Conservation (phyloP, 2,888 invertebrate genomes). For the Polydrusus tereticollis region DNA sequence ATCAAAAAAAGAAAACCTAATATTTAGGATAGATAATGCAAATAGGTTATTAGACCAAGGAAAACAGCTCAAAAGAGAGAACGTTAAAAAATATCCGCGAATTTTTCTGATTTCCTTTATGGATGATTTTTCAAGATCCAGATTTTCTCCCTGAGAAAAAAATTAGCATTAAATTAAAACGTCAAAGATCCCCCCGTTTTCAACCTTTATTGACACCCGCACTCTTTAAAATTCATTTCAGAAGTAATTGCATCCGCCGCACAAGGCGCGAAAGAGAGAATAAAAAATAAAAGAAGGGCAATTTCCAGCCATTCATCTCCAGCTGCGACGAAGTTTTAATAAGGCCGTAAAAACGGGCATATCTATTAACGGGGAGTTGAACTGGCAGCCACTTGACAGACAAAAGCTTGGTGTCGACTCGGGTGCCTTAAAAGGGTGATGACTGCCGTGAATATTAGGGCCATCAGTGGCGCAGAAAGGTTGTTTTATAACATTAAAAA, state of each 20-base stretch:
- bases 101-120: neutral
- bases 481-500: no score
- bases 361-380: constrained; percentile 40
- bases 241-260: constrained; percentile 42
- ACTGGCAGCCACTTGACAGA: constrained; percentile 42
- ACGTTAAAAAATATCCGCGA: no score
- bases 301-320: constrained; percentile 40
- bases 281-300: constrained; percentile 23
- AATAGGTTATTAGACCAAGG: no score
- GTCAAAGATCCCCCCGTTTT: constrained; percentile 4
- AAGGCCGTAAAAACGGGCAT: constrained; percentile 42
- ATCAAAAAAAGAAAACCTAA: no score
- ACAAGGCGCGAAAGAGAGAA: constrained; percentile 19
- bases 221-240: constrained; percentile 43
- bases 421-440: constrained; percentile 16
- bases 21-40: no score
- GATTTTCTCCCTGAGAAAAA: neutral
- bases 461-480: neutral
- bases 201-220: constrained; percentile 29
- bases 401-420: constrained; percentile 23
- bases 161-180: constrained; percentile 28
- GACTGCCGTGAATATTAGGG: constrained; percentile 11
- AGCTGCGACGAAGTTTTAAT: constrained; percentile 39
- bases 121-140: neutral
- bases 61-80: no score